Base-by-base conservation (phyloP, 2,113 vertebrate species). In the Pteruthius melanotis region DNA sequence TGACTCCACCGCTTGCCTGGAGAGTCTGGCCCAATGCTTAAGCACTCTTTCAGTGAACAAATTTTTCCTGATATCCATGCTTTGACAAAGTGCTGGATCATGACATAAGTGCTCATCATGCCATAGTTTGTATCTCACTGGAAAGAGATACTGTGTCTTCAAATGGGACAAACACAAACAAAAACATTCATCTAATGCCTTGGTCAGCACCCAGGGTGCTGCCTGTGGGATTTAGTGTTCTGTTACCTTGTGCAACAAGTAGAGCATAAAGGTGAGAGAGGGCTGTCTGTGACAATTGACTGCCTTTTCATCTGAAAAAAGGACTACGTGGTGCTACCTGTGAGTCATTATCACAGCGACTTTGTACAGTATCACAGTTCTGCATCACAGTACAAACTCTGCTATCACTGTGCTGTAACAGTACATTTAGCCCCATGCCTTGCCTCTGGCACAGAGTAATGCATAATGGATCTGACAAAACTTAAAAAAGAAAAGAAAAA, bases 391-490 rank as follows among this genome's bases (percentile, higher is more conserved):
- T 76, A 87, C 85, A 82, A 64, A 61, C 44, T 59, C 56, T 65
- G 69, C 89, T 82, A 42, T 95, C 81, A 45, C 49, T 87, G 83
- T 85, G 45, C 93, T 94, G 53, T 95, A 84, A 64, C 72, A 91
- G 74, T 84, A 83, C 82, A 30, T 95, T 94, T 95, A 93, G 94
- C 91, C 87, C 91, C 85, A 39, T 90, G 82, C 54, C 74, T 96
- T 96, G 89, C 93, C 82, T 95, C 89, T 95, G 96, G 94, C 71
- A 0, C 82, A 88, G 84, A 4, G 2, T 66, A 77, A 90, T 86
- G 85, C 68, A 90, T 95, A 90, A 93, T 94, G 93, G 94, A 94
- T 93, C 84, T 94, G 75, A 91, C 2, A 2, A 80, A 96, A 96
- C 70, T 91, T 93, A 3, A 87, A 93, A 93, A 93, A 93, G n/a